Evolutionary conservation across 2,113 vertebrate genomes (phyloP).

Genomic region (Dissostichus mawsoni): DNA sequence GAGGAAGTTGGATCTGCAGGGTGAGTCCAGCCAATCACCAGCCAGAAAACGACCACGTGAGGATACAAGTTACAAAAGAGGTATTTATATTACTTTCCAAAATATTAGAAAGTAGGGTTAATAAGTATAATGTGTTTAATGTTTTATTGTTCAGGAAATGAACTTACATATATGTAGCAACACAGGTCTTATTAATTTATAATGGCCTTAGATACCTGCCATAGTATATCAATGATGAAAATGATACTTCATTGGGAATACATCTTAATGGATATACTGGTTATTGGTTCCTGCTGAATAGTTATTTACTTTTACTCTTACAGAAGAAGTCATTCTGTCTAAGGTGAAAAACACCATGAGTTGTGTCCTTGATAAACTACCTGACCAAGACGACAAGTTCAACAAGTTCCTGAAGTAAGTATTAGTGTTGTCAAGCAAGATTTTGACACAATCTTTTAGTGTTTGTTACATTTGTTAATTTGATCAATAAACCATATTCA

Average conservation of each 20-base stretch:
- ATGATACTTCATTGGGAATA: background rate
- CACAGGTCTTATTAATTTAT: too few relatives aligned
- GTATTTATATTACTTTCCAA: slow-evolving; percentile 24
- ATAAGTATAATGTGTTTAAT: too few relatives aligned
- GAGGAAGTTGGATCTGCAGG: slow-evolving; percentile 3
- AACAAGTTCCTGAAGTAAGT: slow-evolving; percentile 41
- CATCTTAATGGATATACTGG: background rate
- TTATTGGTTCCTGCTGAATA: background rate
- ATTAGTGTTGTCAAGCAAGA: background rate
- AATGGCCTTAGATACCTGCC: too few relatives aligned
- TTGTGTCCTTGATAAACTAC: fast-evolving
- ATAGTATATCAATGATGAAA: too few relatives aligned
- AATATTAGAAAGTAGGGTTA: too few relatives aligned
- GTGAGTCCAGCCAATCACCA: background rate
- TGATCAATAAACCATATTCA: background rate
- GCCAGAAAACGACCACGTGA: background rate
- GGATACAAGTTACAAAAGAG: background rate
- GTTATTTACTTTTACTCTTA: background rate
- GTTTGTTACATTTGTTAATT: too few relatives aligned
- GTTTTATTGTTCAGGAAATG: too few relatives aligned
- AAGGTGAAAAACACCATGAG: slow-evolving; percentile 27
- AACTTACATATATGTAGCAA: too few relatives aligned
- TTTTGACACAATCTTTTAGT: too few relatives aligned
- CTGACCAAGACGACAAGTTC: background rate
- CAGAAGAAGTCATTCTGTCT: slow-evolving; percentile 9